Percentiles rank a stretch among this genome's conserved stretches.
Evolutionary conservation across 2,113 vertebrate species (phyloP).

Genomic region (Acanthochromis polyacanthus): DNA sequence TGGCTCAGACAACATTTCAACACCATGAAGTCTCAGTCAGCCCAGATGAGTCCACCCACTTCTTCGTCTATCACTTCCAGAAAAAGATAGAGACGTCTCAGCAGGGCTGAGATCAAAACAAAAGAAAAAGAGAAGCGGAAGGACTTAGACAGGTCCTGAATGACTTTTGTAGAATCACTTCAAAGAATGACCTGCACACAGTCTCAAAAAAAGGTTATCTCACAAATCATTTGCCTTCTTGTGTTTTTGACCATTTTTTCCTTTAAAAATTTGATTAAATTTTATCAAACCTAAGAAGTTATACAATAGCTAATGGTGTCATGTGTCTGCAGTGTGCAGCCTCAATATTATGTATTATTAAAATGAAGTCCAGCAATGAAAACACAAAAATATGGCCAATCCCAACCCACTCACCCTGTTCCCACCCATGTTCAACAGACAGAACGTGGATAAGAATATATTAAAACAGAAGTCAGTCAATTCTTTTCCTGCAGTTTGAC

Average conservation of each 20-base stretch:
- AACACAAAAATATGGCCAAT: no score
- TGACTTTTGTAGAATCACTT: constrained; percentile 44
- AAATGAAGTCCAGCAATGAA: no score
- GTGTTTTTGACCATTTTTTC: constrained; percentile 9
- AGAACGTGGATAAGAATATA: no score
- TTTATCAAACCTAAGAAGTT: neutral
- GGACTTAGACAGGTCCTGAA: constrained; percentile 28
- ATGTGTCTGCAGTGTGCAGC: no score
- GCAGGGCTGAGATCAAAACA: constrained; percentile 68
- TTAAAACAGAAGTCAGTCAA: no score
- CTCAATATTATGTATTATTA: no score
- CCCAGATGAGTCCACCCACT: constrained; percentile 47
- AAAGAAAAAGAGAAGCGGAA: constrained; percentile 54
- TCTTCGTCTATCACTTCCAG: constrained; percentile 70
- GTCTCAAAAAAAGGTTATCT: neutral
- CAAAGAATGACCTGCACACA: constrained; percentile 51
- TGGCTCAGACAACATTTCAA: constrained; percentile 77
- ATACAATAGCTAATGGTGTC: no score
- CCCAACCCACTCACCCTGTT: no score
- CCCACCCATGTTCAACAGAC: no score
- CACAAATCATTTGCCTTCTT: constrained; percentile 2
- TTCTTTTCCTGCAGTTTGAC: no score
- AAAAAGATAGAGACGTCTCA: constrained; percentile 64
- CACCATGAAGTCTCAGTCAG: constrained; percentile 49
- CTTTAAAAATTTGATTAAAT: neutral